A percentile compares a stretch with the other conserved stretches of the same genome.
Conservation (phyloP, 2,113 vertebrate genomes). For the Pantherophis guttatus region DNA sequence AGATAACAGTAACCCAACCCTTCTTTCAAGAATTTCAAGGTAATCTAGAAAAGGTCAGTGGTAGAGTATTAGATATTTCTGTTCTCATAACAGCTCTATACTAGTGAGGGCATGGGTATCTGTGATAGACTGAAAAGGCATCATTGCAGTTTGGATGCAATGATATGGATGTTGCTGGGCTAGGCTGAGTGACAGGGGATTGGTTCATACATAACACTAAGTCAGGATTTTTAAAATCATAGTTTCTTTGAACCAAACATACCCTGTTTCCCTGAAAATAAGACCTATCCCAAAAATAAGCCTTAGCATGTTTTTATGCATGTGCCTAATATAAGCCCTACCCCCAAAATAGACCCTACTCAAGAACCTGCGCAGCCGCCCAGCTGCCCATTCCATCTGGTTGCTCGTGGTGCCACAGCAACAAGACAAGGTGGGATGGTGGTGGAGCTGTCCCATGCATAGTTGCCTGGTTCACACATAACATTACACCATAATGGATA, state of each 20-base stretch:
- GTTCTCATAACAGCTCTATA: neutral
- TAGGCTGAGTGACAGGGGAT: neutral
- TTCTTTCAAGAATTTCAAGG: neutral
- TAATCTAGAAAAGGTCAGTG: neutral
- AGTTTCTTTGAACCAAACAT: neutral
- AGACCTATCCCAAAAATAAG: no score
- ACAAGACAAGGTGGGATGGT: no score
- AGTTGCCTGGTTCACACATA: neutral
- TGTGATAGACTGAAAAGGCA: neutral
- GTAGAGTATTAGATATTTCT: neutral
- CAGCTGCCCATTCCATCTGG: no score
- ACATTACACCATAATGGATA: neutral
- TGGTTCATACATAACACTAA: neutral
- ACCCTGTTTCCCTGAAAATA: no score
- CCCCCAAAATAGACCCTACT: no score
- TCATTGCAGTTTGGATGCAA: neutral
- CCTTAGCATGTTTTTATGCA: no score
- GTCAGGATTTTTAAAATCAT: neutral
- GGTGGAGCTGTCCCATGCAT: no score
- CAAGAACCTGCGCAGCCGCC: no score
- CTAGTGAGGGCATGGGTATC: neutral
- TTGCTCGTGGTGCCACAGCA: no score
- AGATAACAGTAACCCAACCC: neutral
- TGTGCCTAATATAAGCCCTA: no score
- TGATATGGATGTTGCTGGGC: neutral